phyloP scores from a whole-genome alignment of 2,797 vertebrate genomes.

The Sebastes diaconus region DNA sequence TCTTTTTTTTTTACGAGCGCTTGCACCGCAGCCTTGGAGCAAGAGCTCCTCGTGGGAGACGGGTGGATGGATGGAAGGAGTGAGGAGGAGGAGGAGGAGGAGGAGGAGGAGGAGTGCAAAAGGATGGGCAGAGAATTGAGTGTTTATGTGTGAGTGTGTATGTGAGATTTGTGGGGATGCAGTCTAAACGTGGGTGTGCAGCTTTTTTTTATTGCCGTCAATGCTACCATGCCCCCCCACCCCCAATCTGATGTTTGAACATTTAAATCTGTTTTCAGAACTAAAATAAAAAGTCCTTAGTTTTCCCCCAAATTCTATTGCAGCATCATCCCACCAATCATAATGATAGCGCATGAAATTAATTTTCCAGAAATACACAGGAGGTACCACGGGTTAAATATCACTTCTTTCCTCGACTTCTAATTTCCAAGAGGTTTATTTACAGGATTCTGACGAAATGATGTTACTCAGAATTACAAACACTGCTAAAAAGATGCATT shows the following conservation, averaged over 20 bases:
- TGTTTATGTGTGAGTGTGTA: slow-evolving; percentile 42
- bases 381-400: neutral
- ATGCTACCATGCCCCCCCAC: neutral
- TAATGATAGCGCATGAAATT: neutral
- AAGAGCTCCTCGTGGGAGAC: slow-evolving; percentile 74
- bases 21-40: slow-evolving; percentile 74
- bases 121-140: slow-evolving; percentile 53
- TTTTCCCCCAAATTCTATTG: neutral
- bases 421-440: neutral
- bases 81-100: slow-evolving; percentile 56
- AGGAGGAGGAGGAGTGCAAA: slow-evolving; percentile 62
- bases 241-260: slow-evolving; percentile 14
- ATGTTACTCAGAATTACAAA: neutral
- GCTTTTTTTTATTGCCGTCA: slow-evolving; percentile 22
- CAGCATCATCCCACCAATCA: slow-evolving; percentile 4
- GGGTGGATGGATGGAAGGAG: slow-evolving; percentile 67
- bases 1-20: slow-evolving; percentile 56
- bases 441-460: neutral
- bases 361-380: slow-evolving; percentile 5
- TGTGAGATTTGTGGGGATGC: slow-evolving; percentile 40
- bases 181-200: slow-evolving; percentile 53
- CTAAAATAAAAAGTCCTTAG: slow-evolving; percentile 9
- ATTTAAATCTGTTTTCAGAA: slow-evolving; percentile 22
- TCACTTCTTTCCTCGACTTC: neutral
- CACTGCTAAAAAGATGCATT: neutral